Conservation (phyloP, 2,888 invertebrate genomes). For the Cactoblastis cactorum region DNA sequence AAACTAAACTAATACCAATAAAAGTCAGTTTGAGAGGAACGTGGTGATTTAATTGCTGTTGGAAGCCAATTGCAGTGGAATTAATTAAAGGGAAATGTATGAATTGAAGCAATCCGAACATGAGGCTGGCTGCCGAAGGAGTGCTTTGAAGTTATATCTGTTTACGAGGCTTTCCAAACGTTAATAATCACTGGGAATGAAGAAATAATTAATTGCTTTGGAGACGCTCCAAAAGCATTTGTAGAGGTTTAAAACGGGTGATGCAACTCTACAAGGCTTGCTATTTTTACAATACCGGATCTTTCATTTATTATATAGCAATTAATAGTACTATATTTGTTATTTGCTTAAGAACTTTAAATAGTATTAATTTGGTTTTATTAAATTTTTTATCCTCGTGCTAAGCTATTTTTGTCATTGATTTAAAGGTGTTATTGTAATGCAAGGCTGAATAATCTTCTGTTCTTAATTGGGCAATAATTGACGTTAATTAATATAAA, state of each 20-base stretch:
- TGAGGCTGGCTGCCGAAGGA: slow-evolving; percentile 28
- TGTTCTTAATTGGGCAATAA: no score
- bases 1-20: neutral
- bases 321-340: no score
- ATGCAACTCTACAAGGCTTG: slow-evolving; percentile 12
- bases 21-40: slow-evolving; percentile 30
- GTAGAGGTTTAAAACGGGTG: slow-evolving; percentile 8
- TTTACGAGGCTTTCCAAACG: slow-evolving; percentile 42
- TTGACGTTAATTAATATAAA: no score
- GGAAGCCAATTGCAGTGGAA: slow-evolving; percentile 33
- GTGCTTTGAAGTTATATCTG: slow-evolving; percentile 47
- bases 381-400: no score
- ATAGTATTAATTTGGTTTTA: no score
- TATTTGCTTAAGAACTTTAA: no score
- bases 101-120: slow-evolving; percentile 32
- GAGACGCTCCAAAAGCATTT: slow-evolving; percentile 15
- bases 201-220: slow-evolving; percentile 15
- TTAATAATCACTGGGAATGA: slow-evolving; percentile 26
- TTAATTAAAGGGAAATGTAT: slow-evolving; percentile 41
- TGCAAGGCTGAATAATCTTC: no score
- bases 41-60: slow-evolving; percentile 38
- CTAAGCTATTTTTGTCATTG: no score
- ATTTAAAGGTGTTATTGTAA: no score
- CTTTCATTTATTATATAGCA: neutral
- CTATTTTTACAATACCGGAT: slow-evolving; percentile 1